Evolutionary conservation across 2,113 vertebrate genomes (phyloP), one percentile per base, ranked within the genome.

Genomic region (Anoura caudifer): DNA sequence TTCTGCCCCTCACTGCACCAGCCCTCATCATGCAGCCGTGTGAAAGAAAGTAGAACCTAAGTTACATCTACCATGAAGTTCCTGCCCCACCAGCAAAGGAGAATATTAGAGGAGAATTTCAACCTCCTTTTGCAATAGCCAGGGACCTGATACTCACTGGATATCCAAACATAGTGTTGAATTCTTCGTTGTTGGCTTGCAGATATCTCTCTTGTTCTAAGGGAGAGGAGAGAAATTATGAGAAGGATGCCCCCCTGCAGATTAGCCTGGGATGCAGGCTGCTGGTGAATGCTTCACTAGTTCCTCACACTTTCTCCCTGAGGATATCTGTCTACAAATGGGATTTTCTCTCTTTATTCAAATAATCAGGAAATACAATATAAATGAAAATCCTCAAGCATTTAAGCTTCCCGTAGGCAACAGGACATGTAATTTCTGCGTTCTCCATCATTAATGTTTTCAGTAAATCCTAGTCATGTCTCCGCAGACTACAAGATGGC

Each of bases 101-200:
- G 36, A 91, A 50, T 75, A 72, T 43, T 38, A 65, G 4, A 86
- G 26, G 65, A 50, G 41, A 94, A 91, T 16, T 84, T 28, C 14
- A 76, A 1, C 24, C 16, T 26, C 19, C 31, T 76, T 63, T 22
- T 59, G 28, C 96, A 93, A 79, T 4, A 95, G 82, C 87, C 83
- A 94, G 79, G 95, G 0, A 4, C 28, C 45, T 6, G 56, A 63
- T 94, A 98, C 99, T 99, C 94, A 99, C 99, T 54, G 99, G 99
- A 96, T 99, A 99, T 45, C 97, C 93, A 87, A 99, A 99, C 45
- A 98, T 98, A 45, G 98, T 93, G 97, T 99, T 99, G 93, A 99
- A 99, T 91, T 98, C 90, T 54, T 99, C 98, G 97, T 99, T 99
- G 80, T 99, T 99, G 22, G 99, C 99, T 95, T 98, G 98, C 52